A percentile compares a stretch with the other conserved stretches of the same genome.
Evolutionary conservation across 2,113 vertebrate species (phyloP).

Genomic region (Hippocampus comes): DNA sequence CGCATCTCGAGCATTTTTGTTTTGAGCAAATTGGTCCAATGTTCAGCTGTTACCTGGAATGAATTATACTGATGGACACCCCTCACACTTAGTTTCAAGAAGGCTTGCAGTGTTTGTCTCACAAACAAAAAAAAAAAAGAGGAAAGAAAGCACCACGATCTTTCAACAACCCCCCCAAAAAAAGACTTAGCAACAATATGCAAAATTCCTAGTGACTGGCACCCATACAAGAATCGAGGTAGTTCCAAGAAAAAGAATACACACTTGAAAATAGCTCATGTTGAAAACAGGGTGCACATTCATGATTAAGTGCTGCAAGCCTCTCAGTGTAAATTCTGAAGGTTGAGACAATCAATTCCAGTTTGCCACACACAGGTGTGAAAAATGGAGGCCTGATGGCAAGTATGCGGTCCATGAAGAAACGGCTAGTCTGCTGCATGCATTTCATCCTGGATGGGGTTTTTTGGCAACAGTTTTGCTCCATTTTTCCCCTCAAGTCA

Average conservation of each 20-base stretch:
- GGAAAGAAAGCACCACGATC: neutral
- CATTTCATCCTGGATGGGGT: neutral
- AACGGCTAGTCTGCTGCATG: neutral
- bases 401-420: slow-evolving; percentile 34
- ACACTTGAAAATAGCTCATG: slow-evolving; percentile 9
- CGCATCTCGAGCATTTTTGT: neutral
- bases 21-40: neutral
- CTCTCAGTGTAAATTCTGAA: slow-evolving; percentile 39
- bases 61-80: neutral
- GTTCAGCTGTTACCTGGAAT: neutral
- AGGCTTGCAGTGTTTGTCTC: neutral
- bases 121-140: neutral
- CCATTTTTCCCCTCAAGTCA: neutral
- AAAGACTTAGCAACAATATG: neutral
- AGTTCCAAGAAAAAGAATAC: slow-evolving; percentile 13
- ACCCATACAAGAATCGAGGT: neutral
- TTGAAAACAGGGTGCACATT: slow-evolving; percentile 9
- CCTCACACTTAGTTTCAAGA: neutral
- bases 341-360: slow-evolving; percentile 56
- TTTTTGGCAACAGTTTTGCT: neutral
- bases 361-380: slow-evolving; percentile 44
- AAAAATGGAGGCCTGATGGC: slow-evolving; percentile 51
- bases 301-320: slow-evolving; percentile 26
- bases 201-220: neutral
- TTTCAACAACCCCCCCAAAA: neutral